phyloP scores from a whole-genome alignment of 2,888 invertebrate species.

The Platycnemis pennipes region DNA sequence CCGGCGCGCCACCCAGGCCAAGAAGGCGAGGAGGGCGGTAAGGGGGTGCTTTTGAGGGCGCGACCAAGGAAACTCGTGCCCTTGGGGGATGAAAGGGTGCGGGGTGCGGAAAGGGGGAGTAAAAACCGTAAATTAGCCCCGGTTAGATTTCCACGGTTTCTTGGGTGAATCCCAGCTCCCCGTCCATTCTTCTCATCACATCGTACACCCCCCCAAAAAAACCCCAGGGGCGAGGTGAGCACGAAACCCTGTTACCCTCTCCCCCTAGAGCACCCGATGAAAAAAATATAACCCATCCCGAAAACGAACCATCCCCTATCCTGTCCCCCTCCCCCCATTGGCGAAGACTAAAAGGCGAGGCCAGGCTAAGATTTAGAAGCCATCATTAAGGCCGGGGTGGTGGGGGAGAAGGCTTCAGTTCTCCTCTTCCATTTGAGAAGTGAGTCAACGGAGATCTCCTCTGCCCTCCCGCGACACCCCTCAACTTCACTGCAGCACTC shows the following conservation, averaged over 20 bases:
- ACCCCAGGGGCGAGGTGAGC: not conserved
- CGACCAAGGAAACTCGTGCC: not conserved
- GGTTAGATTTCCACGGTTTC: constrained; percentile 1
- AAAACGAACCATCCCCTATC: not conserved
- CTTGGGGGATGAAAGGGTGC: not conserved
- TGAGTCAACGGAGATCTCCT: not conserved
- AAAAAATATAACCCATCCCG: not conserved
- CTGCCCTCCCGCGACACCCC: too few relatives aligned
- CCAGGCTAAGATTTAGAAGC: not conserved
- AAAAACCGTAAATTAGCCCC: not conserved
- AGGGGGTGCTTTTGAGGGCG: not conserved
- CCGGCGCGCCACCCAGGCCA: not conserved
- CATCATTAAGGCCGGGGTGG: not conserved
- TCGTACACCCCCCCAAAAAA: not conserved
- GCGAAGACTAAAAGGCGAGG: not conserved
- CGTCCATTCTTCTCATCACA: not conserved
- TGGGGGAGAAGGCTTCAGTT: not conserved
- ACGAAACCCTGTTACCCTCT: not conserved
- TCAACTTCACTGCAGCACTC: not conserved
- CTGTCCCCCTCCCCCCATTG: not conserved
- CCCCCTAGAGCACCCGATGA: not conserved
- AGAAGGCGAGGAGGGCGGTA: not conserved
- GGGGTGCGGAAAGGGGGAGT: not conserved
- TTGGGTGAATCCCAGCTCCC: not conserved
- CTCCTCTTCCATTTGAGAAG: constrained; percentile 8